A percentile compares a stretch with the other conserved stretches of the same genome.
These are phyloP conservation scores for Cuniculus paca DNA, from an alignment of 2,797 vertebrate species.

Conservation along the genomic window DNA sequence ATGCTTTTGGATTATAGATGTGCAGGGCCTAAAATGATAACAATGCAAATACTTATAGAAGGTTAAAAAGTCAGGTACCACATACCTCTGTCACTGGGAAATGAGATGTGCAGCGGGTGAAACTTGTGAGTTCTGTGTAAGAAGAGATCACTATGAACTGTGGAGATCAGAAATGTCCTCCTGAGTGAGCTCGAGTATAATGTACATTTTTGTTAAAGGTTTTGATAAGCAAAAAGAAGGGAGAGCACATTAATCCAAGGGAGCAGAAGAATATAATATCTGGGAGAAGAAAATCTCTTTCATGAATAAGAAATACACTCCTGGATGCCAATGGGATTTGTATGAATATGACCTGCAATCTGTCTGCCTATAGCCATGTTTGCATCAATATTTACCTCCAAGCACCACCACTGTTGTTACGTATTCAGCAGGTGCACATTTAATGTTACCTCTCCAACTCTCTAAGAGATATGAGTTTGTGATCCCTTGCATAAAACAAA, in stretches of 20 bases:
- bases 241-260: not conserved
- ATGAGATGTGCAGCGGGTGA: not conserved
- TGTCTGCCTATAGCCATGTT: not conserved
- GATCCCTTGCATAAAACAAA: not conserved
- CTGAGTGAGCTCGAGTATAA: not conserved
- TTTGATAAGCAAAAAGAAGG: not conserved
- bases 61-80: not conserved
- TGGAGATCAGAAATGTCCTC: not conserved
- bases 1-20: not conserved
- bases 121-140: not conserved
- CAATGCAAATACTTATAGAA: not conserved
- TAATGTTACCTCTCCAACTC: not conserved
- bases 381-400: not conserved
- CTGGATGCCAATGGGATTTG: not conserved
- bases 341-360: not conserved
- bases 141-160: not conserved
- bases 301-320: not conserved
- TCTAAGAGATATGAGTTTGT: not conserved
- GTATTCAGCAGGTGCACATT: not conserved
- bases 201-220: not conserved
- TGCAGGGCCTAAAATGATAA: not conserved
- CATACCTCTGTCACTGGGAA: not conserved
- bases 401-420: not conserved
- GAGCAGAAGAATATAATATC: not conserved
- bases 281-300: not conserved